These are phyloP conservation scores for Vanessa tameamea DNA, from an alignment of 1,140 invertebrate species.

Conservation along the genomic window DNA sequence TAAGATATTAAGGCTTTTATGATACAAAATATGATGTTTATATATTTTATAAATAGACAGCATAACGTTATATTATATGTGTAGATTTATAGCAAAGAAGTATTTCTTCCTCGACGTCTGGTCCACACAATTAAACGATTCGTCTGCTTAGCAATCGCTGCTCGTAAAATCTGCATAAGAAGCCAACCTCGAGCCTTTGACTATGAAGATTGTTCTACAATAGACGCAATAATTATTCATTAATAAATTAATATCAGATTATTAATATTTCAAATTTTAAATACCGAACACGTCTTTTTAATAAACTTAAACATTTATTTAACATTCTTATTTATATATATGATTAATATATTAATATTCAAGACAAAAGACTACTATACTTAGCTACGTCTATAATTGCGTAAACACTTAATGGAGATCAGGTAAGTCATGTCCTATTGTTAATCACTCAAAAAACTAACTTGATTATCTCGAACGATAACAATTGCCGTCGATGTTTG, in stretches of 20 bases:
- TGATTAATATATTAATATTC: no score
- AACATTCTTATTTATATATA: no score
- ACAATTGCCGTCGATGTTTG: neutral
- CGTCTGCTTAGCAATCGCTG: conserved; percentile 52
- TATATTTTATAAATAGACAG: no score
- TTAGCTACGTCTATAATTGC: no score
- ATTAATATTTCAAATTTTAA: neutral
- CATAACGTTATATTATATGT: no score
- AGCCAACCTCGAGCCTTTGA: conserved; percentile 51
- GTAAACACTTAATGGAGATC: no score
- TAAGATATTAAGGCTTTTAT: no score
- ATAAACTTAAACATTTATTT: no score
- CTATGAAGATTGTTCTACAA: conserved; percentile 43
- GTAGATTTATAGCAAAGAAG: neutral
- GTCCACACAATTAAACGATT: conserved; percentile 62
- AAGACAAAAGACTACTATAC: no score
- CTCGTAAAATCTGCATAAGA: conserved; percentile 73
- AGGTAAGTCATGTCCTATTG: neutral
- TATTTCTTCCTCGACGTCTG: conserved; percentile 43
- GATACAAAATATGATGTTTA: no score
- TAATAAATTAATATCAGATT: neutral
- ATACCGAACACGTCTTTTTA: neutral
- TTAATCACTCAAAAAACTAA: neutral
- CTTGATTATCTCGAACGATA: neutral
- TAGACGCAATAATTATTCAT: conserved; percentile 27